A percentile compares a stretch with the other conserved stretches of the same genome.
phyloP scores from a whole-genome alignment of 2,888 invertebrate species.

The Lordiphosa fenestrarum region DNA sequence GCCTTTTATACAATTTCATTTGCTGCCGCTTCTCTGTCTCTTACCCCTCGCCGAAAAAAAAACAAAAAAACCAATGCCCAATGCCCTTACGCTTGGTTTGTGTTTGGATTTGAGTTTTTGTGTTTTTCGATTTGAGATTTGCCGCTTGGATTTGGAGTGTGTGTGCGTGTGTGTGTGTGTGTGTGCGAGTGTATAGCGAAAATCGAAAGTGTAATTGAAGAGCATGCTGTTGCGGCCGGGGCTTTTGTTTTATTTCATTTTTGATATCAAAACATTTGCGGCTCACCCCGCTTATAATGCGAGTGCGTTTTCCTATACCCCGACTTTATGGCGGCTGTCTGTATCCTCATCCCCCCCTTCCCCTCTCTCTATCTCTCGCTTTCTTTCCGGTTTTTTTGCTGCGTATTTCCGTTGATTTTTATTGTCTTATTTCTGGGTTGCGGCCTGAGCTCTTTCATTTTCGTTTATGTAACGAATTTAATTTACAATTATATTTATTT shows the following conservation, averaged over 20 bases:
- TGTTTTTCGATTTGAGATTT: slow-evolving; percentile 70
- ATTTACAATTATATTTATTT: slow-evolving; percentile 69
- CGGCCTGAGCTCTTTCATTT: slow-evolving; percentile 24
- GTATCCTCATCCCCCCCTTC: slow-evolving; percentile 9
- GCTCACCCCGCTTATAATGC: slow-evolving; percentile 34
- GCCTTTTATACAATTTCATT: slow-evolving; percentile 74
- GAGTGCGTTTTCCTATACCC: slow-evolving; percentile 17
- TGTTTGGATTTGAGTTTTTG: slow-evolving; percentile 71
- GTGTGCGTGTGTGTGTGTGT: slow-evolving; percentile 17
- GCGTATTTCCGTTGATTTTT: slow-evolving; percentile 60
- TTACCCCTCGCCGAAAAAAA: background rate
- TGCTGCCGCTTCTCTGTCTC: slow-evolving; percentile 31
- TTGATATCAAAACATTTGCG: slow-evolving; percentile 73
- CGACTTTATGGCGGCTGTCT: slow-evolving; percentile 50
- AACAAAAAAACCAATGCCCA: background rate
- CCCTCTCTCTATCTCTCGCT: slow-evolving; percentile 8
- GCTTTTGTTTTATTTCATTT: slow-evolving; percentile 73
- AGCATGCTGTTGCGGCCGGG: slow-evolving; percentile 61
- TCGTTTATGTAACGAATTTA: slow-evolving; percentile 63
- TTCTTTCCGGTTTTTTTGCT: slow-evolving; percentile 23
- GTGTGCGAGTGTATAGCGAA: slow-evolving; percentile 31
- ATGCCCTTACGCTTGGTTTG: slow-evolving; percentile 58
- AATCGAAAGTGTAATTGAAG: slow-evolving; percentile 74
- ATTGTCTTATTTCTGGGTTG: slow-evolving; percentile 55
- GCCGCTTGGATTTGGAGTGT: slow-evolving; percentile 51